phyloP scores from a whole-genome alignment of 2,888 invertebrate species.

The Disparrhopalites patrizii region DNA sequence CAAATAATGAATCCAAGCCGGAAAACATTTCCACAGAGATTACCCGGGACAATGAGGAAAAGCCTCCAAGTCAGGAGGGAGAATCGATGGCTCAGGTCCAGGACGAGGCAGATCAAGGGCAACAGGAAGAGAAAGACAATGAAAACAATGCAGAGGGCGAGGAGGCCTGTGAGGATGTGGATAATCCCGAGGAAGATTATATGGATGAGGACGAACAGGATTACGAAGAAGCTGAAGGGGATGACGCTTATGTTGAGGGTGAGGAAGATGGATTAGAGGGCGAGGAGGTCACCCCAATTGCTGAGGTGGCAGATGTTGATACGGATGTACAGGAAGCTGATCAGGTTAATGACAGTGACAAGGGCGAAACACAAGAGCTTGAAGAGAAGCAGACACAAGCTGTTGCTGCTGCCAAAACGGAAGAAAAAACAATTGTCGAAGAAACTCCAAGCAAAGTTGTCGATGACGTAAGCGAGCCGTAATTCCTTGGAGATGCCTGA shows the following conservation, averaged over 20 bases:
- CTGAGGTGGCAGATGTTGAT: background rate
- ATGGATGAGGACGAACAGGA: background rate
- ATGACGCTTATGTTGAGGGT: background rate
- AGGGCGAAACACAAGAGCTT: constrained; percentile 1
- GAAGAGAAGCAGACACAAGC: background rate
- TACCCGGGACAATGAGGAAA: constrained; percentile 3
- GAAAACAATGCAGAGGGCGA: background rate
- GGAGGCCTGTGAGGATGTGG: background rate
- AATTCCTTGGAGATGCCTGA: background rate
- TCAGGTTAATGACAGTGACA: constrained; percentile 17
- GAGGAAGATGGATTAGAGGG: constrained; percentile 5
- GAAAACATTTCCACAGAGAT: background rate
- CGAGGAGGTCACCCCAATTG: background rate
- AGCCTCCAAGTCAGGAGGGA: background rate
- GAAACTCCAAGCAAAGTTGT: background rate
- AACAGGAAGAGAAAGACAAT: background rate
- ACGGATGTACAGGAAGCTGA: background rate
- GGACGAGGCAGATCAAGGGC: background rate
- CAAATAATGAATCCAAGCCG: background rate
- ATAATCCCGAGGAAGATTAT: background rate
- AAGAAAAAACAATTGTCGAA: background rate
- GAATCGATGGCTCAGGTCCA: background rate
- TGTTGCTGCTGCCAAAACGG: background rate
- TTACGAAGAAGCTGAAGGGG: background rate
- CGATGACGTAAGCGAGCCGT: constrained; percentile 18